Conservation (phyloP, 1,140 invertebrate genomes). For the Pemphigus obesinymphae region DNA sequence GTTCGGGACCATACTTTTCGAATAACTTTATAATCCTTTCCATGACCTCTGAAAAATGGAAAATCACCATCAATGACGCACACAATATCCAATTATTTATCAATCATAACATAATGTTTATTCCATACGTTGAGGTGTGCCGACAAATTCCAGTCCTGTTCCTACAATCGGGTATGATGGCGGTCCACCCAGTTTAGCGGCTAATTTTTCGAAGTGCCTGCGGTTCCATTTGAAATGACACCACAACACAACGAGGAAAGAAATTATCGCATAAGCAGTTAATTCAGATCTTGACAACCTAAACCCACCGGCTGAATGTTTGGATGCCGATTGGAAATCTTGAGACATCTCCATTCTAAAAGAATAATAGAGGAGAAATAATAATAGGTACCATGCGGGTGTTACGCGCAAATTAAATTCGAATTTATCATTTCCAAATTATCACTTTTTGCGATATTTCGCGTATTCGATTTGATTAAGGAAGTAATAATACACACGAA, state of each 20-base stretch:
- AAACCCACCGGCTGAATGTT: background rate
- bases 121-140: background rate
- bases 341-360: background rate
- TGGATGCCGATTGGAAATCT: background rate
- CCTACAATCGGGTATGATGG: constrained; percentile 57
- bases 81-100: background rate
- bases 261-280: background rate
- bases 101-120: background rate
- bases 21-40: constrained; percentile 44
- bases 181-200: constrained; percentile 53
- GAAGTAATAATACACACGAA: no score
- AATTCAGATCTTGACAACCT: background rate
- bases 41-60: constrained; percentile 50
- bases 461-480: no score
- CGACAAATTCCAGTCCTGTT: constrained; percentile 55
- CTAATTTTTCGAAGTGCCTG: constrained; percentile 43
- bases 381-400: no score
- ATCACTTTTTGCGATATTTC: no score
- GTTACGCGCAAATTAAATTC: no score
- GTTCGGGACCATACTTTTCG: constrained; percentile 46
- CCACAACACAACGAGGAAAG: background rate
- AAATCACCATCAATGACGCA: no score
- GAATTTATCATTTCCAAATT: no score
- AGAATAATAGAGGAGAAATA: background rate
- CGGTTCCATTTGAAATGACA: background rate